Conservation (phyloP, 1,140 invertebrate species). For the Sweltsa coloradensis region DNA sequence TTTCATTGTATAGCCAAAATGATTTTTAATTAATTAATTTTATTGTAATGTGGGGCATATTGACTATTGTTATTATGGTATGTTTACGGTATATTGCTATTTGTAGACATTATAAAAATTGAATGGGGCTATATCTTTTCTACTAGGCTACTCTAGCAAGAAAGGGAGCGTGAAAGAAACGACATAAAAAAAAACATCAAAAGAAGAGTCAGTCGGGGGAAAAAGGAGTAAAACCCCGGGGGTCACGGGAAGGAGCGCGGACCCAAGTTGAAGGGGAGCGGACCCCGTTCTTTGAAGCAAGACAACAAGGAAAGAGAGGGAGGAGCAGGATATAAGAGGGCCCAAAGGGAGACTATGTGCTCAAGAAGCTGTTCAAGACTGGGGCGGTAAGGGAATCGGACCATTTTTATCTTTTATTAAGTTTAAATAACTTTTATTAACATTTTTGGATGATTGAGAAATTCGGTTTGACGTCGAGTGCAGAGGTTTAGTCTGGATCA, state of each 20-base stretch:
- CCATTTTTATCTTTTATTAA: constrained; percentile 7
- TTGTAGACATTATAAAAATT: too few relatives aligned
- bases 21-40: too few relatives aligned
- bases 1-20: too few relatives aligned
- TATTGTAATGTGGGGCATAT: too few relatives aligned
- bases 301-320: constrained; percentile 26
- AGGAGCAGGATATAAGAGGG: constrained; percentile 47
- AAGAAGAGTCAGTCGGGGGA: background rate
- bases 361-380: constrained; percentile 56
- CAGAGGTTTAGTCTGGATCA: too few relatives aligned
- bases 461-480: background rate
- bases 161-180: background rate
- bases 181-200: background rate
- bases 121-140: too few relatives aligned
- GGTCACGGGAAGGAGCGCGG: constrained; percentile 17
- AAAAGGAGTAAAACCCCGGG: constrained; percentile 19
- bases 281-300: constrained; percentile 34
- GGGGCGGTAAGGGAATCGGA: constrained; percentile 40
- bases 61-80: too few relatives aligned
- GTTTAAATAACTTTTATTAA: too few relatives aligned
- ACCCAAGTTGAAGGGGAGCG: constrained; percentile 46
- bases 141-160: too few relatives aligned
- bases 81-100: too few relatives aligned
- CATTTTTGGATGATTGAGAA: too few relatives aligned
- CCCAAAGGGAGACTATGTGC: constrained; percentile 64